Conservation (phyloP, 2,113 vertebrate genomes). For the Anoura caudifer region DNA sequence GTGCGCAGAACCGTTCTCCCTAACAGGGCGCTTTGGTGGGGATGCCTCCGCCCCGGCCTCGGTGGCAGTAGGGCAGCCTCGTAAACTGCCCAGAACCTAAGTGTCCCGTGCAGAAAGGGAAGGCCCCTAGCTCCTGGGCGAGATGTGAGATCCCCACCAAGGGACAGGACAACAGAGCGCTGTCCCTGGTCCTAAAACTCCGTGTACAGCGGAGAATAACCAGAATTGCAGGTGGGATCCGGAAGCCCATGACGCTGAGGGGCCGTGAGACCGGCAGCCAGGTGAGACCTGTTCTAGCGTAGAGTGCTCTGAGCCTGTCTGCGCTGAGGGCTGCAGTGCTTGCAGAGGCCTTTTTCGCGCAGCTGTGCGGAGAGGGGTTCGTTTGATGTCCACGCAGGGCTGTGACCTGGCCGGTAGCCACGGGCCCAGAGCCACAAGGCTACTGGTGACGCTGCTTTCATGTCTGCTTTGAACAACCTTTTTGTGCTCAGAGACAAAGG, state of each 20-base stretch:
- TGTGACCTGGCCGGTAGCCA: not conserved
- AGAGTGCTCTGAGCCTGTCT: not conserved
- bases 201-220: not conserved
- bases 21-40: fast-evolving
- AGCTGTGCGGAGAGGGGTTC: not conserved
- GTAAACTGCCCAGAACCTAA: not conserved
- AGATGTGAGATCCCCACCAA: not conserved
- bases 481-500: not conserved
- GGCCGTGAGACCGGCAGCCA: not conserved
- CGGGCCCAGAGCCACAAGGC: not conserved
- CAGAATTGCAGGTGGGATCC: not conserved
- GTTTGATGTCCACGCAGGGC: not conserved
- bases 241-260: not conserved
- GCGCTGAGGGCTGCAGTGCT: not conserved
- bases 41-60: not conserved
- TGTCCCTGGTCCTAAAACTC: not conserved
- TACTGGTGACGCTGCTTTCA: not conserved
- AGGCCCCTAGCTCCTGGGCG: not conserved
- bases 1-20: not conserved
- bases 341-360: not conserved
- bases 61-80: too few relatives aligned
- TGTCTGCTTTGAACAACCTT: not conserved
- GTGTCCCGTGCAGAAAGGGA: not conserved
- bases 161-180: not conserved
- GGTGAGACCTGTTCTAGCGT: not conserved